Conservation (phyloP, 23 tunicate species). For the Phallusia fumigata region DNA sequence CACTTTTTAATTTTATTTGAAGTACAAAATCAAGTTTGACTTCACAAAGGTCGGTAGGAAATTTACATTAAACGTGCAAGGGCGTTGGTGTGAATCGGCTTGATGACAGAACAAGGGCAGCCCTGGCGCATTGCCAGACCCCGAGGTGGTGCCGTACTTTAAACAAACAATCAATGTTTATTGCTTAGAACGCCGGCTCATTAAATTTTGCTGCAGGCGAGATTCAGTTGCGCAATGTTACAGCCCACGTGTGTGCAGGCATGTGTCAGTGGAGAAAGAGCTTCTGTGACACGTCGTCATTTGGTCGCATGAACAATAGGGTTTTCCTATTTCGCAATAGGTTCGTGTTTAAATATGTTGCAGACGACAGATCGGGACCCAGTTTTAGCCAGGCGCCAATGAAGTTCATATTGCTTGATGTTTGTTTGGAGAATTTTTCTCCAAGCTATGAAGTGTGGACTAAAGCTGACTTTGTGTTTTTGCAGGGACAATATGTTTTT, state of each 20-base stretch:
- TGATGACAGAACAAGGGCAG: too few relatives aligned
- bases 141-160: background rate
- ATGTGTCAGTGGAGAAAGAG: background rate
- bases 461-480: constrained; percentile 11
- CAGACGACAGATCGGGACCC: background rate
- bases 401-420: too few relatives aligned
- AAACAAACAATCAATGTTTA: constrained; percentile 8
- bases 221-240: background rate
- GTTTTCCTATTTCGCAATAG: background rate
- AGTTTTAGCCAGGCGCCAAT: background rate
- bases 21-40: too few relatives aligned
- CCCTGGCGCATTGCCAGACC: too few relatives aligned
- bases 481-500: constrained; percentile 52
- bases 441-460: too few relatives aligned
- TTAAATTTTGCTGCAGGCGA: constrained; percentile 6
- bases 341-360: background rate
- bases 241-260: background rate
- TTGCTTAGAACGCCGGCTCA: constrained; percentile 5
- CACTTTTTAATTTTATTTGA: too few relatives aligned
- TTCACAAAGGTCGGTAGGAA: too few relatives aligned
- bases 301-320: background rate
- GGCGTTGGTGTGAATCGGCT: too few relatives aligned
- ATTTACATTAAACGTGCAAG: too few relatives aligned
- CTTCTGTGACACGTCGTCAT: background rate
- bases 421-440: too few relatives aligned